Base-by-base conservation (phyloP, 1,140 invertebrate species). In the Tetragnatha versicolor region DNA sequence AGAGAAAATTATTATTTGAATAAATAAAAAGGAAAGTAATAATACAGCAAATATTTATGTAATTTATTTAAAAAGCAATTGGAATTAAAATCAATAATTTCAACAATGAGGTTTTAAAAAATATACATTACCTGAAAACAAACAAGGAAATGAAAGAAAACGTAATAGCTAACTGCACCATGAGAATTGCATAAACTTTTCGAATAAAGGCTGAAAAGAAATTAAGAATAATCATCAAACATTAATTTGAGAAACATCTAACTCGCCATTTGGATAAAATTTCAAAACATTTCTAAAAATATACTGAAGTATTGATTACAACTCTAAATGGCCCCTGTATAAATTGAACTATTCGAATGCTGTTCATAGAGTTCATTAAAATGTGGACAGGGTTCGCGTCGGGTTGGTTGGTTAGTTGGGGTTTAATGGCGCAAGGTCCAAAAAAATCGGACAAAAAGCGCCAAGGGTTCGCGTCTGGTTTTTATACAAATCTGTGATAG, bases 141-240 rank as follows among this genome's bases (percentile, higher is more conserved):
- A 88, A 87, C 17, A 88, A 81, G 7, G 83, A 81, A 51, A 88
- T 86, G 45, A 88, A 83, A 6, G 80, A 83, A 25, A 86, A 81
- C 22, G 88, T 88, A 51, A 88, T 81, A 6, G 84, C 33, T 29
- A 89, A 82, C 81, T 88, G 88, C n/a, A 84, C 72, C 73, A 84
- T 83, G 20, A 88, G 82, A 65, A 89, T 88, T 2, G 83, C 81
- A 83, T 88, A 88, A 5, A 88, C 87, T 81, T 88, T 88, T 25
- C 87, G 82, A 31, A 88, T 88, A 80, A 88, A 88, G 5, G 73
- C 84, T 79, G 49, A 35, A 22, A 51, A 37, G 14, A 51, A 12
- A 63, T 9, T 14, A 33, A 60, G 27, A 60, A 29, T 2, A 2
- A 31, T 29, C 7, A 29, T 10, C n/a, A 60, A 29, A 9, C 1